Percentiles rank a stretch among this genome's conserved stretches.
Evolutionary conservation across 2,888 invertebrate species (phyloP).

Genomic region (Octonoba sinensis): DNA sequence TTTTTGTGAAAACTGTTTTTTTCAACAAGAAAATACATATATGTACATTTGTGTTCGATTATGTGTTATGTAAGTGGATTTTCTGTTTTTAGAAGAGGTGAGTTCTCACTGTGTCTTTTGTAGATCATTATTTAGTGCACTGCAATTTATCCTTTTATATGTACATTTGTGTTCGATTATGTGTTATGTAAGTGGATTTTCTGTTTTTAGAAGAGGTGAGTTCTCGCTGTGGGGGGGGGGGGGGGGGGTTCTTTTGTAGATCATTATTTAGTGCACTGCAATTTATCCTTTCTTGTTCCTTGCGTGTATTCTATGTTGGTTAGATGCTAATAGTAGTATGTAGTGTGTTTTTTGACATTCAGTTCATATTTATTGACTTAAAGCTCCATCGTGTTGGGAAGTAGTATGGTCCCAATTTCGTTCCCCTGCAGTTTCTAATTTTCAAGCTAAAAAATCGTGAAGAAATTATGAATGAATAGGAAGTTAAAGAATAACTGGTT

Average conservation of each 20-base stretch:
- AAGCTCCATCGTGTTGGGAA: background rate
- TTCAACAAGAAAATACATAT: no score
- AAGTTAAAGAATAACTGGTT: no score
- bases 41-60: no score
- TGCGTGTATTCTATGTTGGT: background rate
- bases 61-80: background rate
- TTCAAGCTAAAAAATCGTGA: no score
- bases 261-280: background rate
- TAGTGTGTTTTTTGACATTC: background rate
- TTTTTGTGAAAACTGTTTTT: no score
- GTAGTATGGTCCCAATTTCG: background rate
- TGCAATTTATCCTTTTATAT: background rate
- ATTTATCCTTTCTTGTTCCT: background rate
- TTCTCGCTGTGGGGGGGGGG: background rate
- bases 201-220: background rate
- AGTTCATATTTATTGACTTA: background rate
- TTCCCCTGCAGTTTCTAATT: no score
- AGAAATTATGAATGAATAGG: no score
- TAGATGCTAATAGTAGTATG: slow-evolving; percentile 1
- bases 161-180: no score
- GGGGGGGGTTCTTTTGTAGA: slow-evolving; percentile 7
- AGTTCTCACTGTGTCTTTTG: slow-evolving; percentile 1
- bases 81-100: background rate
- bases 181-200: background rate
- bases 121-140: slow-evolving; percentile 3